phyloP scores from a whole-genome alignment of 2,797 vertebrate species.

The Gobio occitaniae region DNA sequence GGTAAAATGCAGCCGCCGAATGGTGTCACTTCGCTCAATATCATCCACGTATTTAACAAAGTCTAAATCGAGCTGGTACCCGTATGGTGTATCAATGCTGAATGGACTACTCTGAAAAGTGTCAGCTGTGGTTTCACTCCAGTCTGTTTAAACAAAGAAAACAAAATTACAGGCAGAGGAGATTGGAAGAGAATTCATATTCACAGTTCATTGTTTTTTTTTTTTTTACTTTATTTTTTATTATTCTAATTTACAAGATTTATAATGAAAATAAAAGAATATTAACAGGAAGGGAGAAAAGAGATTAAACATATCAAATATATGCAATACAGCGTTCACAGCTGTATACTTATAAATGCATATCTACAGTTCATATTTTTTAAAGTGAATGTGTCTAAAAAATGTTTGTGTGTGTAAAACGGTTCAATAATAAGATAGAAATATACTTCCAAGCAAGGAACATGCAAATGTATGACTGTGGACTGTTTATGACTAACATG shows the following conservation, averaged over 20 bases:
- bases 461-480: not conserved
- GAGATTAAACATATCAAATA: too few species aligned
- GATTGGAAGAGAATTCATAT: not conserved
- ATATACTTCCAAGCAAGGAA: not conserved
- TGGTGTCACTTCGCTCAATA: constrained; percentile 85
- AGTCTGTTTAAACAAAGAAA: constrained; percentile 62
- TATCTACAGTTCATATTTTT: not conserved
- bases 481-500: not conserved
- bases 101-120: constrained; percentile 78
- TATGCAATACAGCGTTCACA: too few species aligned
- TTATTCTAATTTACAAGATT: too few species aligned
- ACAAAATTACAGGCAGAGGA: not conserved
- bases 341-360: too few species aligned
- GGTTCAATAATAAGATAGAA: not conserved
- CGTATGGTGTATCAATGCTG: constrained; percentile 83
- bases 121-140: constrained; percentile 75
- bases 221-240: too few species aligned
- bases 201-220: not conserved
- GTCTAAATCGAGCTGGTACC: constrained; percentile 84
- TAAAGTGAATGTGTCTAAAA: not conserved
- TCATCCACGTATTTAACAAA: constrained; percentile 86
- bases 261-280: too few species aligned
- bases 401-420: not conserved
- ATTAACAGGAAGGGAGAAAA: too few species aligned
- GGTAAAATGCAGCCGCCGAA: constrained; percentile 90